Evolutionary conservation across 2,113 vertebrate species (phyloP), one percentile per base, ranked within the genome.

Genomic region (Gorsachius goisagi): DNA sequence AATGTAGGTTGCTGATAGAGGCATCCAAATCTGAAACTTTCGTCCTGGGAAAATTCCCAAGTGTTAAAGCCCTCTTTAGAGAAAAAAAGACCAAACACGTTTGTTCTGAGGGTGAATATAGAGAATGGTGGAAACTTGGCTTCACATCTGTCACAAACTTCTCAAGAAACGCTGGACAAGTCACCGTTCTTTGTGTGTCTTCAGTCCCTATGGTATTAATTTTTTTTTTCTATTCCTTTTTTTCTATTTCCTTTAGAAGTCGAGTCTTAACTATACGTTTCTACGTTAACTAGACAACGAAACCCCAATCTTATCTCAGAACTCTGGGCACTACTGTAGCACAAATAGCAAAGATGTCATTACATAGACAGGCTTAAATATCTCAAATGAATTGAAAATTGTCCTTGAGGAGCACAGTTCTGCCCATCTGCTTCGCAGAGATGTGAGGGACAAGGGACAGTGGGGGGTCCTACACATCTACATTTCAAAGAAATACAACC

Each of bases 351-450:
- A 68, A 33, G 24, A 56, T 11, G 23, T 32, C 50, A 64, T 58
- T 64, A 33, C 1, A 0, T 0, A 22, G 9, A 56, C 12, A 8
- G 9, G 37, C 67, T 59, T 72, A 13, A 78, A n/a, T 33, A 32
- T 32, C 15, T 30, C 33, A 5, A 17, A 23, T 56, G 41, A 23
- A 58, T 7, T 4, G 20, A 32, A 44, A 37, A 12, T 9, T 10
- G 44, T 35, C n/a, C 18, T 30, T 1, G 12, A 32, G 58, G 50
- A 72, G 14, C 17, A 0, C 12, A 11, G 41, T 13, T 50, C 44
- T 59, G 59, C 44, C 37, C 30, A 12, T 19, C 33, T n/a, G 44
- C 66, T 73, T 33, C 59, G 17, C 20, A 24, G 37, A 39, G 45
- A 30, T n/a, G 52, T 2, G 21, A 53, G 23, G 37, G 32, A 59